Base-by-base conservation (phyloP, 2,888 invertebrate species). In the Conomelus anceps region DNA sequence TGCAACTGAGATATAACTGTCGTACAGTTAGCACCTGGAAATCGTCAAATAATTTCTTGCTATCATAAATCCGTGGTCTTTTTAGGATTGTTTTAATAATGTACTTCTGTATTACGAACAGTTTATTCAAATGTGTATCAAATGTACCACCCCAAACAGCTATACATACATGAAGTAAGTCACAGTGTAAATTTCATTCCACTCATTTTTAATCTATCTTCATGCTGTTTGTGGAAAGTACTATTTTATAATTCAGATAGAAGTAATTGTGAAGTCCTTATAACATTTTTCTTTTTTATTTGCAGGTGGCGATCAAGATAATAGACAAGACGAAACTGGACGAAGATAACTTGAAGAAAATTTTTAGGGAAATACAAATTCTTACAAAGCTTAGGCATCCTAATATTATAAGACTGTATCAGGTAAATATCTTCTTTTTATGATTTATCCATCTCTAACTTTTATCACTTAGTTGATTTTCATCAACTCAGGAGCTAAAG, bases 291-390 rank as follows among this genome's bases (percentile, higher is more conserved):
- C 17, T 87, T 84, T 85, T 26, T 90, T 90, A 88, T 86, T 95
- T 95, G 7, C 94, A 98, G 98, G 98, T 98, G 93, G 98, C 98
- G 92, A 98, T 98, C 92, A 98, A 99, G 95, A 98, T 98, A 93
- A 98, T 98, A 93, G 98, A 98, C 94, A 98, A 98, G 94, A 97
- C 97, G 92, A 96, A 97, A 92, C 94, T 98, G 92, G 98, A 98
- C 93, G 97, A 97, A 93, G 98, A 98, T 93, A 98, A 98, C 93
- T 94, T 98, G 92, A 97, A 97, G 93, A 99, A 99, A 94, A 98
- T 99, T 90, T 97, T 98, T 93, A 95, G 99, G 91, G 99, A 99
- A 95, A 98, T 99, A 92, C 97, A 98, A 92, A 99, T 99, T 93
- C 96, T 99, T 95, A 98, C 98, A 94, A 95, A 96, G 93, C 95